These are phyloP conservation scores for Helicolenus hilgendorfi DNA, from an alignment of 2,797 vertebrate genomes.

Conservation along the genomic window DNA sequence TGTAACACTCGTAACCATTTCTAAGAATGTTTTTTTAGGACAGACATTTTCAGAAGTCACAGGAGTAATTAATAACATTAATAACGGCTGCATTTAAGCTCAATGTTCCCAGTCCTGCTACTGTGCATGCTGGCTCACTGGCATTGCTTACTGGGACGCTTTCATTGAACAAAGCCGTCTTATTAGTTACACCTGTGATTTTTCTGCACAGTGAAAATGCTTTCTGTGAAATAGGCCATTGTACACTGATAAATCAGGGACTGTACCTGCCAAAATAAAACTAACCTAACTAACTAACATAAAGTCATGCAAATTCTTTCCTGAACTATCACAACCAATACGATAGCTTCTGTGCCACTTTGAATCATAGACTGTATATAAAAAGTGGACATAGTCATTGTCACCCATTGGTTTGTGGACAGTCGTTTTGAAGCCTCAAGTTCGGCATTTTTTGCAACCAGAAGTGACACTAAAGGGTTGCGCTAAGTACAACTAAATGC, in stretches of 20 bases:
- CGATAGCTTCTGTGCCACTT: background rate
- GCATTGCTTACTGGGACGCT: conserved; percentile 10
- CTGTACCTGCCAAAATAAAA: background rate
- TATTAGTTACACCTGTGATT: conserved; percentile 17
- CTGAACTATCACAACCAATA: background rate
- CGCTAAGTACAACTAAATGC: too few species aligned
- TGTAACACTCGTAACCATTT: conserved; percentile 3
- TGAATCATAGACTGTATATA: background rate
- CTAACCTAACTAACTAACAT: background rate
- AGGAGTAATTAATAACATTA: conserved; percentile 24
- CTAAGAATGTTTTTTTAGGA: background rate
- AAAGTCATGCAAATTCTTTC: background rate
- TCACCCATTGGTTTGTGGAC: too few species aligned
- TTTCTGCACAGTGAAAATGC: background rate
- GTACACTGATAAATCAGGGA: conserved; percentile 13
- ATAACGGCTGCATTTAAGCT: conserved; percentile 19
- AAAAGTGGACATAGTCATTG: too few species aligned
- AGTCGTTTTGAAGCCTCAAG: too few species aligned
- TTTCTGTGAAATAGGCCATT: background rate
- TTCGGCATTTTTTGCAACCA: too few species aligned
- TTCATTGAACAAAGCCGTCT: conserved; percentile 1
- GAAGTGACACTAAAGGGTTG: too few species aligned
- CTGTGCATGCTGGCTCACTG: background rate
- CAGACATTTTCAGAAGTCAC: conserved; percentile 13
- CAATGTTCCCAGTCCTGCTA: background rate